Conservation (phyloP, 2,888 invertebrate species). For the Lasiommata megera region DNA sequence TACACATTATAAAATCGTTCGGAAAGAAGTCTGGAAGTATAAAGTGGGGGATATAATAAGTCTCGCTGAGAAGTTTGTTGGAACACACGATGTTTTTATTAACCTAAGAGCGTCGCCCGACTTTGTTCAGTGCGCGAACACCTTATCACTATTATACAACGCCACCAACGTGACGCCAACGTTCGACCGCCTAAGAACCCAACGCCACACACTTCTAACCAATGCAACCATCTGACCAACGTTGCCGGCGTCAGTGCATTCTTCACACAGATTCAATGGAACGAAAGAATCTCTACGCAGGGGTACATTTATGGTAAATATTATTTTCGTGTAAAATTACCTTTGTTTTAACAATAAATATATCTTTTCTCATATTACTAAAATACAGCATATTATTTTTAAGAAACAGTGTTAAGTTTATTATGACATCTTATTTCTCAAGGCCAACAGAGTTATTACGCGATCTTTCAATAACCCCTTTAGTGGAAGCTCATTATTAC, state of each 20-base stretch:
- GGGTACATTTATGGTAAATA: not conserved
- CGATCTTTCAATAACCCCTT: no score
- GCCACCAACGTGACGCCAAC: slow-evolving; percentile 26
- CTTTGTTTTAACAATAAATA: no score
- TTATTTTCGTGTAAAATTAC: no score
- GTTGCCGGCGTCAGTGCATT: slow-evolving; percentile 4
- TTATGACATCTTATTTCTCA: no score
- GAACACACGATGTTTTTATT: slow-evolving; percentile 67
- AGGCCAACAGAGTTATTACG: no score
- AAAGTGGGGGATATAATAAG: slow-evolving; percentile 39
- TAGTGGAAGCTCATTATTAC: no score
- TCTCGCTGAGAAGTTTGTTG: slow-evolving; percentile 77
- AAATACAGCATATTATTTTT: no score
- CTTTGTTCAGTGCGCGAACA: slow-evolving; percentile 57
- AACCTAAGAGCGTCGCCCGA: slow-evolving; percentile 58
- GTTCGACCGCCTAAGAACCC: slow-evolving; percentile 16
- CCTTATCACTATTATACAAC: slow-evolving; percentile 39
- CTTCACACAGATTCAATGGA: slow-evolving; percentile 5
- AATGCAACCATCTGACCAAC: not conserved
- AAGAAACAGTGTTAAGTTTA: no score
- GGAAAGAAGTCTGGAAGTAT: slow-evolving; percentile 30
- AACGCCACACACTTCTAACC: slow-evolving; percentile 2
- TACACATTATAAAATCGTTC: slow-evolving; percentile 42
- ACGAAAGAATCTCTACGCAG: slow-evolving; percentile 1
- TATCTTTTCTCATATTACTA: no score